A percentile compares a stretch with the other conserved stretches of the same genome.
Evolutionary conservation across 1,140 invertebrate species (phyloP).

Genomic region (Drosophila lowei): DNA sequence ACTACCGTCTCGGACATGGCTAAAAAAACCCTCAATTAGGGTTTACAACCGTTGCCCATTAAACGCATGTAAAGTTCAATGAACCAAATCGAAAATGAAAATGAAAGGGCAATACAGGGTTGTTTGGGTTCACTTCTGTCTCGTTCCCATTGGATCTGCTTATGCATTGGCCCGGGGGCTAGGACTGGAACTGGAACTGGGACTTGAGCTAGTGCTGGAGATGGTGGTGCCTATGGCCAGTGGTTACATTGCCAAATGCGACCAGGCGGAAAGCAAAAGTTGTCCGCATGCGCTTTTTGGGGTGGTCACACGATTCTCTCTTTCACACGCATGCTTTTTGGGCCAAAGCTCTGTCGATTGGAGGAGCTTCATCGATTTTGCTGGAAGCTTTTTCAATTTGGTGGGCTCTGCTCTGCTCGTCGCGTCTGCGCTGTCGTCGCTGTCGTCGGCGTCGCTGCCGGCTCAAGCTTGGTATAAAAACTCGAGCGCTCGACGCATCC

Average conservation of each 20-base stretch:
- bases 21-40: constrained; percentile 47
- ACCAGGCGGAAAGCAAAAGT: constrained; percentile 47
- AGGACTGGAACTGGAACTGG: constrained; percentile 4
- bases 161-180: constrained; percentile 38
- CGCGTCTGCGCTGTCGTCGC: constrained; percentile 38
- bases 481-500: constrained; percentile 59
- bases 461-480: constrained; percentile 70
- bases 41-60: not conserved
- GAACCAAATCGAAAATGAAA: constrained; percentile 46
- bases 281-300: constrained; percentile 15
- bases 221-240: not conserved
- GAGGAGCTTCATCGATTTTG: constrained; percentile 20
- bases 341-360: constrained; percentile 44
- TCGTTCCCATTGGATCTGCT: too few relatives aligned
- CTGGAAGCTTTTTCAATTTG: not conserved
- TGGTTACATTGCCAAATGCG: constrained; percentile 38
- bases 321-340: constrained; percentile 28
- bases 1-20: constrained; percentile 3
- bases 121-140: too few relatives aligned
- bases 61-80: constrained; percentile 50
- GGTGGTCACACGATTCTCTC: not conserved
- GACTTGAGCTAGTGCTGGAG: not conserved
- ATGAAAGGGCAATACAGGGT: constrained; percentile 67
- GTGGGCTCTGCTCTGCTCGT: too few relatives aligned
- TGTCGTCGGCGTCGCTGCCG: constrained; percentile 50